Conservation (phyloP, 2,797 vertebrate genomes). For the Balearica regulorum region DNA sequence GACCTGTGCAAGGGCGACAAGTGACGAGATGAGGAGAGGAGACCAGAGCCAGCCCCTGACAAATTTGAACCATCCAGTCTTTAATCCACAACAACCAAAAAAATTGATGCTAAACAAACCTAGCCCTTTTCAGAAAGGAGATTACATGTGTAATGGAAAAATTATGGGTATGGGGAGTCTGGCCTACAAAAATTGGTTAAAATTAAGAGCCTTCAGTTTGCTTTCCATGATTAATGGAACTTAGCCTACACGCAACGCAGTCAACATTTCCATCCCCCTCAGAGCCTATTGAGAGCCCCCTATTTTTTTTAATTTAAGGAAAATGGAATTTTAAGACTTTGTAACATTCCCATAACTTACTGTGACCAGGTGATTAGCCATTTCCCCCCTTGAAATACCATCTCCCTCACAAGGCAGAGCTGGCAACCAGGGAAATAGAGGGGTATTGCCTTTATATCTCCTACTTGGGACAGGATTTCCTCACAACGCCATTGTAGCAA, state of each 20-base stretch:
- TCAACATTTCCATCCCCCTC: slow-evolving; percentile 54
- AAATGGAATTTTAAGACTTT: slow-evolving; percentile 29
- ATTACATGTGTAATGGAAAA: slow-evolving; percentile 65
- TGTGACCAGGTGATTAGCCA: background rate
- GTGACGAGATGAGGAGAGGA: slow-evolving; percentile 59
- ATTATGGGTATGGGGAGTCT: slow-evolving; percentile 3
- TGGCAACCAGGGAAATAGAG: background rate
- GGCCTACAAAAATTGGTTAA: slow-evolving; percentile 48
- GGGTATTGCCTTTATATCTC: background rate
- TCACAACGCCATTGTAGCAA: rapidly evolving
- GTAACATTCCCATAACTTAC: background rate
- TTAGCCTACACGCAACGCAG: slow-evolving; percentile 16
- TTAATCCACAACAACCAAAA: slow-evolving; percentile 8
- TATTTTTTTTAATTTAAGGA: slow-evolving; percentile 13
- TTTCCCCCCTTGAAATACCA: background rate
- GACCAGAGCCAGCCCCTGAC: slow-evolving; percentile 58
- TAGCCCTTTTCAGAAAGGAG: slow-evolving; percentile 1
- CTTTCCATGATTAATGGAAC: slow-evolving; percentile 65
- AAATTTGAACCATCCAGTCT: slow-evolving; percentile 67
- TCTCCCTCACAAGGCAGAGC: background rate
- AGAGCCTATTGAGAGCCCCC: slow-evolving; percentile 5
- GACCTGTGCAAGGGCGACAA: slow-evolving; percentile 58
- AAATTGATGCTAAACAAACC: slow-evolving; percentile 3
- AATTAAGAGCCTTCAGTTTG: slow-evolving; percentile 43
- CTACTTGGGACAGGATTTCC: background rate